Base-by-base conservation (phyloP, 2,888 invertebrate genomes). In the Eudemis profundana region DNA sequence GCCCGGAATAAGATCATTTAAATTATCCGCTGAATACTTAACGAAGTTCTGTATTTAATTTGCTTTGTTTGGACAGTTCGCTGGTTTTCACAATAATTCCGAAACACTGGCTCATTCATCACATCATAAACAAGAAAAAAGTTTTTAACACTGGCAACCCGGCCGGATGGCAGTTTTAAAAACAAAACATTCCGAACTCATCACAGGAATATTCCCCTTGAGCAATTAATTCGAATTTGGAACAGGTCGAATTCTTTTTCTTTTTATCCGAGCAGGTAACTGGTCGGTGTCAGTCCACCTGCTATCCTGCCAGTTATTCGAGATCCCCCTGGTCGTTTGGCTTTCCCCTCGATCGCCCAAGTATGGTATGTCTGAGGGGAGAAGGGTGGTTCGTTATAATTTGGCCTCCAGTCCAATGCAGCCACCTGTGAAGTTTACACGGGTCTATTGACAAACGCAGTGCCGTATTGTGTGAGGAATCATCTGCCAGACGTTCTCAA, bases 401-500 rank as follows among this genome's bases (percentile, higher is more conserved):
- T 69, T 70, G 77, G 78, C 76, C 73, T 76, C 77, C 84, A 86
- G 86, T 88, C 77, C 83, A 79, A 82, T 80, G 81, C 83, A 85
- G 81, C 86, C 89, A 86, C 85, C 87, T 88, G 89, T 86, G 84
- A 80, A 80, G 82, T 77, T 72, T 80, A 85, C 83, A 85, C 83
- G 84, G 79, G 74, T 79, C 77, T 78, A 78, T 78, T 79, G 81
- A 82, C 77, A 76, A 76, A 71, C 53, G 60, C 54, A 82, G 85
- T 84, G 80, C 76, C 76, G 81, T 82, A 81, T 85, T 84, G 83
- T 86, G 79, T 77, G 72, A 73, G 63, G 72, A 69, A 73, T 73
- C 83, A 79, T 77, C 81, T 84, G 81, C 77, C 75, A 68, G 67
- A 60, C 60, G 69, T 66, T 64, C 57, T 51, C 57, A 59, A 64